Percentiles rank a stretch among this genome's conserved stretches.
Conservation (phyloP, 2,797 vertebrate species). For the Dendrocincla tyrannina region DNA sequence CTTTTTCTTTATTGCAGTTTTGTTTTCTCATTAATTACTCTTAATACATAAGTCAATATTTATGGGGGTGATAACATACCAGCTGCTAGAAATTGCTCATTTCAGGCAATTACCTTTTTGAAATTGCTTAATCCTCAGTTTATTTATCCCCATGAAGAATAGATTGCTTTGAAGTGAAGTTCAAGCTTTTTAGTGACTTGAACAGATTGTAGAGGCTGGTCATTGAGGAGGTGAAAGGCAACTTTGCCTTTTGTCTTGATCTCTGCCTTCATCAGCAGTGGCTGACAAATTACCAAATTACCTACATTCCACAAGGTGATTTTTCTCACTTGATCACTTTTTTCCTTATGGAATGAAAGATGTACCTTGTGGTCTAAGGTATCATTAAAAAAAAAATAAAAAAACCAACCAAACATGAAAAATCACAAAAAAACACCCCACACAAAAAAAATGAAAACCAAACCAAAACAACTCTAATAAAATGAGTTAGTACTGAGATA, state of each 20-base stretch:
- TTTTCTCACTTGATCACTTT: neutral
- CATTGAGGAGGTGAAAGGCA: neutral
- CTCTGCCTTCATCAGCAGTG: neutral
- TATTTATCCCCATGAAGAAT: neutral
- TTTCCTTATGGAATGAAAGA: neutral
- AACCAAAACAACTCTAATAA: neutral
- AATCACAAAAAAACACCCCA: no score
- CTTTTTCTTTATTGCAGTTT: neutral
- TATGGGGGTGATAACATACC: neutral
- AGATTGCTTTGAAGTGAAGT: neutral
- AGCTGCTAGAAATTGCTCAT: neutral
- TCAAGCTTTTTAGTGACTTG: neutral
- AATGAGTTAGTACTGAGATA: neutral
- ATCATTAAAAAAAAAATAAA: neutral
- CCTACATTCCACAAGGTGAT: fast-evolving
- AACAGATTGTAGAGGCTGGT: neutral
- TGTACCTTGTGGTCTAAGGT: neutral
- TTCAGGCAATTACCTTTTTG: neutral
- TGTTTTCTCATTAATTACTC: neutral
- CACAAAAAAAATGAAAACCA: no score
- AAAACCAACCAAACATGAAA: neutral
- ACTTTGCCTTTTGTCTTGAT: neutral
- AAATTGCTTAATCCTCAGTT: neutral
- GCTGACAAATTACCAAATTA: neutral
- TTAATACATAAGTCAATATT: neutral